Evolutionary conservation across 2,113 vertebrate genomes (phyloP).

Genomic region (Clarias macrocephalus): DNA sequence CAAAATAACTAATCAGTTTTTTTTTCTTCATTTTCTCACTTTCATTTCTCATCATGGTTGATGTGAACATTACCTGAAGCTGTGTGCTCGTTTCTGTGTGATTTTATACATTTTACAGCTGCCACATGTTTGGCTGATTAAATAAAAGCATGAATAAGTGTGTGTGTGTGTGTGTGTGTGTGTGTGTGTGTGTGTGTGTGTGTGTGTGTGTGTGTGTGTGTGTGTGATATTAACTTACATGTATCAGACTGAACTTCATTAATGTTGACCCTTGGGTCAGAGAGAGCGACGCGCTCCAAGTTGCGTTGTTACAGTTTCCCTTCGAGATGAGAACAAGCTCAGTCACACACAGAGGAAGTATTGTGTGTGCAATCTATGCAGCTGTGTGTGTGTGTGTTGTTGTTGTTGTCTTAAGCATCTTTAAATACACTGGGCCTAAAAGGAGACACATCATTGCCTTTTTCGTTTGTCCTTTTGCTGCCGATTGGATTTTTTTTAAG

Average conservation of each 20-base stretch:
- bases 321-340: slow-evolving; percentile 19
- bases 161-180: slow-evolving; percentile 21
- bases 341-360: slow-evolving; percentile 49
- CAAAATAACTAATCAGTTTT: not conserved
- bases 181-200: slow-evolving; percentile 15
- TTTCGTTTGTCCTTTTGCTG: slow-evolving; percentile 71
- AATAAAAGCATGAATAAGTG: not conserved
- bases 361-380: slow-evolving; percentile 48
- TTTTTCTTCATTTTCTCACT: not conserved
- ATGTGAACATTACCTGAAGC: not conserved
- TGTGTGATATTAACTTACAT: not conserved
- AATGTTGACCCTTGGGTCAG: not conserved
- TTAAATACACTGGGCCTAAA: slow-evolving; percentile 55
- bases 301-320: slow-evolving; percentile 18
- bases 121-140: not conserved
- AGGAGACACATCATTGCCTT: slow-evolving; percentile 70
- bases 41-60: not conserved
- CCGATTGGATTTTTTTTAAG: slow-evolving; percentile 61
- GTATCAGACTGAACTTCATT: not conserved
- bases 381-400: slow-evolving; percentile 39
- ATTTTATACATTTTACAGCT: not conserved
- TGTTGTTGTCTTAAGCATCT: slow-evolving; percentile 50
- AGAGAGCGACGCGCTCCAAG: not conserved
- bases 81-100: not conserved
- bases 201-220: slow-evolving; percentile 32